Evolutionary conservation across 1,140 invertebrate genomes (phyloP).

Genomic region (Kradibia gibbosae): DNA sequence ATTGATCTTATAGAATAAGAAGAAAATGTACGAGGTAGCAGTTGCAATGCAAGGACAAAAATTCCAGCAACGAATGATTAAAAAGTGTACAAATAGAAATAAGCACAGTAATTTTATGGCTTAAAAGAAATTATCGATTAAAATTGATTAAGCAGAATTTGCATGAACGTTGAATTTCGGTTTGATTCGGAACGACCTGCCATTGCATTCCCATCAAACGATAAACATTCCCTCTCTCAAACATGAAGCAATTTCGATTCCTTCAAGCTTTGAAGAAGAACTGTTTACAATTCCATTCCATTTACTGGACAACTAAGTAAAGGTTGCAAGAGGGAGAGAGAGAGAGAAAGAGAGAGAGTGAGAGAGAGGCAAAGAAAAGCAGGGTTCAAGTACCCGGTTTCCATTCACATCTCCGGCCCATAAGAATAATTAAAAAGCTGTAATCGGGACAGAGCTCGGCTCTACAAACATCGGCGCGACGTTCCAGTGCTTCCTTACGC

Average conservation of each 20-base stretch:
- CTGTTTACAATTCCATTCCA: conserved; percentile 5
- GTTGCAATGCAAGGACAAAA: no score
- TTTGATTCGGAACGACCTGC: not conserved
- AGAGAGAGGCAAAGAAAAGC: not conserved
- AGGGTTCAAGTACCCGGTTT: not conserved
- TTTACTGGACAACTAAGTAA: not conserved
- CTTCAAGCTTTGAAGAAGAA: not conserved
- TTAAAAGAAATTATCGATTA: no score
- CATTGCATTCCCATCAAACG: not conserved
- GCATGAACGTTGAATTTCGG: no score
- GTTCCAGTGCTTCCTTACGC: not conserved
- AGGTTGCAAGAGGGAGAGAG: not conserved
- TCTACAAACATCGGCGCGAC: not conserved
- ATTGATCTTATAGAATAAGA: no score
- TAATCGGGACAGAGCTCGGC: not conserved
- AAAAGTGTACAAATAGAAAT: no score
- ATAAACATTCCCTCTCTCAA: not conserved
- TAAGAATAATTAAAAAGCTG: conserved; percentile 11
- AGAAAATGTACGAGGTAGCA: no score
- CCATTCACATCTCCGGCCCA: not conserved
- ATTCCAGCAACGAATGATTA: no score
- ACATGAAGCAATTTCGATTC: not conserved
- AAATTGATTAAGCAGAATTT: no score
- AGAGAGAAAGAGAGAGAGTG: not conserved
- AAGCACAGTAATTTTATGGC: no score